Conservation (phyloP, 1,140 invertebrate species). For the Caenorhabditis latens region DNA sequence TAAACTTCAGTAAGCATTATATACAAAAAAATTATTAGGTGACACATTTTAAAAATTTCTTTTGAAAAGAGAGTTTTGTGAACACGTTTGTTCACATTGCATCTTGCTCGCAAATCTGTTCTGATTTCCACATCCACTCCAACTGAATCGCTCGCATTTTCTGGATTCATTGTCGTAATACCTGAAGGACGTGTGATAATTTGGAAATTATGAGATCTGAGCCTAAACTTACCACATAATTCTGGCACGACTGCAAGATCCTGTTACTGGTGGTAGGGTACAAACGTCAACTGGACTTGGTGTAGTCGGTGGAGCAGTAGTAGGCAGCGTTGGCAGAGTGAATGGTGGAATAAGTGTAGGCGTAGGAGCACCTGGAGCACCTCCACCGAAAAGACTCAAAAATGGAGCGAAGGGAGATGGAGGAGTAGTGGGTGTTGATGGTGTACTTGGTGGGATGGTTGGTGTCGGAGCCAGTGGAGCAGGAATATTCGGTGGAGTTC, state of each 20-base stretch:
- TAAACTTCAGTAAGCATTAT: background rate
- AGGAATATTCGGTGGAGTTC: conserved; percentile 16
- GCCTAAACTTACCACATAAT: conserved; percentile 59
- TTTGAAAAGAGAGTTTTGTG: conserved; percentile 40
- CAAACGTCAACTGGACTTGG: conserved; percentile 59
- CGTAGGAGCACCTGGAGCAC: background rate
- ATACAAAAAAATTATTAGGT: background rate
- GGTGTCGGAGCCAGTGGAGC: conserved; percentile 21
- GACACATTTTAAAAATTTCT: conserved; percentile 1
- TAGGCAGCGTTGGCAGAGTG: conserved; percentile 56
- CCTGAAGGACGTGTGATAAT: background rate
- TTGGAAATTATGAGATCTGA: background rate
- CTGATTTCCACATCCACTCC: conserved; percentile 65
- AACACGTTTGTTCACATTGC: conserved; percentile 57
- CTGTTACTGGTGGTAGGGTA: conserved; percentile 62
- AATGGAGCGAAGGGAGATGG: conserved; percentile 58
- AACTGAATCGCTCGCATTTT: conserved; percentile 64
- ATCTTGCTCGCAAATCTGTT: conserved; percentile 57
- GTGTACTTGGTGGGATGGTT: background rate
- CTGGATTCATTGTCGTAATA: conserved; percentile 64
- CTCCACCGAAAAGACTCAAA: conserved; percentile 53
- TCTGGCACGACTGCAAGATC: conserved; percentile 59
- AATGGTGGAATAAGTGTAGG: conserved; percentile 21
- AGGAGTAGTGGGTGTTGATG: conserved; percentile 14
- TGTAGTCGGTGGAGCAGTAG: conserved; percentile 51